These are phyloP conservation scores for Oxytorus armatus DNA, from an alignment of 2,888 invertebrate species.

Conservation along the genomic window DNA sequence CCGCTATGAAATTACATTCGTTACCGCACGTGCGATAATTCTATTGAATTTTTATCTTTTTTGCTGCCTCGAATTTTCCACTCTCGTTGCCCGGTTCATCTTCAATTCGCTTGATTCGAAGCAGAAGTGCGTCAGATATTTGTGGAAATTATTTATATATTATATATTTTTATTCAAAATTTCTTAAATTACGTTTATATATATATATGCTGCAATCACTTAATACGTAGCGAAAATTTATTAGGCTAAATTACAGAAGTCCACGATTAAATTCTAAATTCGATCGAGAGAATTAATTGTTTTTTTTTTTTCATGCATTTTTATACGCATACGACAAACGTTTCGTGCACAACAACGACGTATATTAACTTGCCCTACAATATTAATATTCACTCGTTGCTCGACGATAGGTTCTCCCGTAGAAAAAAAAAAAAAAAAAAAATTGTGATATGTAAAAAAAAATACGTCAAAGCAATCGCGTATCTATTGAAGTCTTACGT, in stretches of 20 bases:
- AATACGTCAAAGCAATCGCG: neutral
- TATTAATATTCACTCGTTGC: slow-evolving; percentile 49
- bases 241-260: slow-evolving; percentile 23
- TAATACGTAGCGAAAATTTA: slow-evolving; percentile 52
- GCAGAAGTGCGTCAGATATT: no score
- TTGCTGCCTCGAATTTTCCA: no score
- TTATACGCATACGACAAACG: neutral
- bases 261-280: slow-evolving; percentile 10
- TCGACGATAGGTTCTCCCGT: slow-evolving; percentile 21
- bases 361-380: slow-evolving; percentile 5
- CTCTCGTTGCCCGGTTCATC: no score
- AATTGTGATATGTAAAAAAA: no score
- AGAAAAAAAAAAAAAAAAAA: slow-evolving; percentile 10
- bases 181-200: slow-evolving; percentile 28
- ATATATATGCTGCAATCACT: slow-evolving; percentile 55
- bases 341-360: slow-evolving; percentile 2
- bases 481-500: slow-evolving; percentile 77
- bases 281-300: neutral
- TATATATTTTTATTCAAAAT: slow-evolving; percentile 28
- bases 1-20: no score
- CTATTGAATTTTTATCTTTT: no score
- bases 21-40: no score
- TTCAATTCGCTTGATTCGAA: no score
- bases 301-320: slow-evolving; percentile 12
- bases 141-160: slow-evolving; percentile 21